phyloP scores from a whole-genome alignment of 2,113 vertebrate genomes.

The Promerops cafer region DNA sequence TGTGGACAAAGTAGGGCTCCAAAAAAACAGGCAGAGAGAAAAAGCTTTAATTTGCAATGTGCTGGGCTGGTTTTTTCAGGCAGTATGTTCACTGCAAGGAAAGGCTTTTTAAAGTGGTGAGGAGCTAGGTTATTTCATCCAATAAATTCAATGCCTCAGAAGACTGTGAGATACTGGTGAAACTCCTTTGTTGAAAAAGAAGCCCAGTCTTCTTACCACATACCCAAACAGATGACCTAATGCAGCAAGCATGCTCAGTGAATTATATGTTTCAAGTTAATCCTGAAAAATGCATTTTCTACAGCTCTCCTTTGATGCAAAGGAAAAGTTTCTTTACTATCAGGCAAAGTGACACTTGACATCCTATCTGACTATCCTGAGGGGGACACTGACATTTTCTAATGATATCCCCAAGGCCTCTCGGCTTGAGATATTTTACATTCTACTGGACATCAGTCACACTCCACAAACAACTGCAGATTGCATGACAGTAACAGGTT shows the following conservation, averaged over 20 bases:
- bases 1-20: constrained; percentile 9
- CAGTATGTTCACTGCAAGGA: neutral
- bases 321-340: constrained; percentile 40
- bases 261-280: constrained; percentile 23
- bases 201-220: neutral
- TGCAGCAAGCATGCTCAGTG: neutral
- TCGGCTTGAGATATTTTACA: constrained; percentile 60
- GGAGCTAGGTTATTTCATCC: neutral
- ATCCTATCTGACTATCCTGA: constrained; percentile 41
- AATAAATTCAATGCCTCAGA: neutral
- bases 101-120: neutral
- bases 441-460: constrained; percentile 65
- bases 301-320: constrained; percentile 34
- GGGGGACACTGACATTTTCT: constrained; percentile 61
- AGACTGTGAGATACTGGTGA: neutral
- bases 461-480: constrained; percentile 62
- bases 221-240: constrained; percentile 7
- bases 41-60: constrained; percentile 18
- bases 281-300: constrained; percentile 38
- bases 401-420: constrained; percentile 64
- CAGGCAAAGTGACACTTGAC: constrained; percentile 46
- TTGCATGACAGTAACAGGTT: constrained; percentile 71
- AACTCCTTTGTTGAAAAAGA: neutral
- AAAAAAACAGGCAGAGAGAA: neutral
- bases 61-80: neutral